phyloP scores from a whole-genome alignment of 2,888 invertebrate genomes.

The Drosophila robusta region DNA sequence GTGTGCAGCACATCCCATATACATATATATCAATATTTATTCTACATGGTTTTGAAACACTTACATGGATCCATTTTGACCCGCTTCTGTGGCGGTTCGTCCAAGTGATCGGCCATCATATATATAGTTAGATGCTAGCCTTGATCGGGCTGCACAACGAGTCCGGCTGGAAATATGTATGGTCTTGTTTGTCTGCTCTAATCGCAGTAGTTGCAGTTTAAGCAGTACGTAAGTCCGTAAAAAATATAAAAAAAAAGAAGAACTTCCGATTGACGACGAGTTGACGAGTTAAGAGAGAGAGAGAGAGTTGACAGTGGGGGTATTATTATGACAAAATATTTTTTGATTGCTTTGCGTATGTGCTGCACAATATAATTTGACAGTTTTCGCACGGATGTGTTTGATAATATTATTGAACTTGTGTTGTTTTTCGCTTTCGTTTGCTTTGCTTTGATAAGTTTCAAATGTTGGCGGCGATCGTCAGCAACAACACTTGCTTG shows the following conservation, averaged over 20 bases:
- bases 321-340: slow-evolving; percentile 18
- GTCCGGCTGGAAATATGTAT: slow-evolving; percentile 22
- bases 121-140: slow-evolving; percentile 55
- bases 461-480: slow-evolving; percentile 27
- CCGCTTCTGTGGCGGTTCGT: slow-evolving; percentile 98
- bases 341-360: slow-evolving; percentile 37
- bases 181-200: slow-evolving; percentile 30
- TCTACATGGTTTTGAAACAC: slow-evolving; percentile 17
- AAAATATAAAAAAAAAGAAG: slow-evolving; percentile 24
- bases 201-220: slow-evolving; percentile 7
- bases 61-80: slow-evolving; percentile 89
- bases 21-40: too few relatives aligned
- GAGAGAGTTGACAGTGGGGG: slow-evolving; percentile 17
- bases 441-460: slow-evolving; percentile 17
- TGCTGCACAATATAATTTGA: slow-evolving; percentile 27
- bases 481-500: slow-evolving; percentile 26
- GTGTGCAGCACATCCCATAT: too few relatives aligned
- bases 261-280: slow-evolving; percentile 23
- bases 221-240: slow-evolving; percentile 18
- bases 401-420: slow-evolving; percentile 14
- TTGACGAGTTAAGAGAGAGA: slow-evolving; percentile 20
- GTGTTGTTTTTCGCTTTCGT: slow-evolving; percentile 6
- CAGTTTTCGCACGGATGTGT: slow-evolving; percentile 40
- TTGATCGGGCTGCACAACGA: slow-evolving; percentile 38
- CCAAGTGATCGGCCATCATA: slow-evolving; percentile 97